Conservation (phyloP, 1,140 invertebrate genomes). For the Panulirus ornatus region DNA sequence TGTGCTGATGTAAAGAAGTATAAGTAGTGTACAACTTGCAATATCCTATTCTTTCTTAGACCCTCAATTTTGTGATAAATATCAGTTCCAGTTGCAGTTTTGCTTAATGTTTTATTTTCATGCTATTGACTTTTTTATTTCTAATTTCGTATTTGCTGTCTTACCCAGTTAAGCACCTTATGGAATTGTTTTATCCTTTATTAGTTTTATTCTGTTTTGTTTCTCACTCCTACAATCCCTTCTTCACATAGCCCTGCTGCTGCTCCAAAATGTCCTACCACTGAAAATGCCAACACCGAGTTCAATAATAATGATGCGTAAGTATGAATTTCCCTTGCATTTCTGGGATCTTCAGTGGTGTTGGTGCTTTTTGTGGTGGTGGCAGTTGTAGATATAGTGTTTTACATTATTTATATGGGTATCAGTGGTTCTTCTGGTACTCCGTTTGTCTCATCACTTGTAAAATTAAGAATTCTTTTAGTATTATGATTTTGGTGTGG, state of each 20-base stretch:
- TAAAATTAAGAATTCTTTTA: too few relatives aligned
- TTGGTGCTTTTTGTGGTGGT: slow-evolving; percentile 21
- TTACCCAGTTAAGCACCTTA: slow-evolving; percentile 1
- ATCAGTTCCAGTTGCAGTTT: not conserved
- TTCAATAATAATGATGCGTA: slow-evolving; percentile 77
- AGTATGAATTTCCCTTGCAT: slow-evolving; percentile 70
- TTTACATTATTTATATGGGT: not conserved
- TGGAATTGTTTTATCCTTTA: not conserved
- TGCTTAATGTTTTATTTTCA: not conserved
- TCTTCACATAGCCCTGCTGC: slow-evolving; percentile 75
- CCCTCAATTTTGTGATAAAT: not conserved
- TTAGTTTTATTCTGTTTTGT: slow-evolving; percentile 18
- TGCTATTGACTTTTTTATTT: slow-evolving; percentile 24
- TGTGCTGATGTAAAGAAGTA: not conserved
- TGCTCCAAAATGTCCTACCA: slow-evolving; percentile 76
- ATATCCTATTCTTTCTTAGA: not conserved
- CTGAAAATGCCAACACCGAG: slow-evolving; percentile 75
- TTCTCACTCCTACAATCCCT: slow-evolving; percentile 22
- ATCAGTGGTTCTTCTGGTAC: not conserved
- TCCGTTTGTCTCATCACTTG: not conserved
- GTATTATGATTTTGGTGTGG: too few relatives aligned
- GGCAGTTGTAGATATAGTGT: slow-evolving; percentile 3
- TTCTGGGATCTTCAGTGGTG: slow-evolving; percentile 1
- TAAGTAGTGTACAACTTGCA: not conserved
- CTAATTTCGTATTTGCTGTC: not conserved